Conservation (phyloP, 2,113 vertebrate genomes). For the Apodemus sylvaticus region DNA sequence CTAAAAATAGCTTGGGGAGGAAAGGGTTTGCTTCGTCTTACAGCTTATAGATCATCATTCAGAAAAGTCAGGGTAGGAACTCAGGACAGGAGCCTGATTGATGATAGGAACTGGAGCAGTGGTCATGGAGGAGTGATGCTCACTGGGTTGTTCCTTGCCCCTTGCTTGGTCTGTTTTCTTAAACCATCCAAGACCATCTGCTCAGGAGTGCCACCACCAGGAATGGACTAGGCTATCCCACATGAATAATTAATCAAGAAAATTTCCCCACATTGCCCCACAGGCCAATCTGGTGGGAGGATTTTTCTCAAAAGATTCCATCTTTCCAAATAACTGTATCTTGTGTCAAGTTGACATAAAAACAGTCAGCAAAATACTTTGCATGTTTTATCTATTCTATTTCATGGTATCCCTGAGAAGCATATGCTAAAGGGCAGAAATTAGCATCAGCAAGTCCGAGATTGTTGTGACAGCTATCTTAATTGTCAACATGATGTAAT, state of each 20-base stretch:
- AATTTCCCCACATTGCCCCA: background rate
- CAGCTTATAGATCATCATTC: background rate
- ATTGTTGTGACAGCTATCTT: background rate
- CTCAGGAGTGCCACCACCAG: background rate
- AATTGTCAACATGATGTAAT: background rate
- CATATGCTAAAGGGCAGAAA: slow-evolving; percentile 16
- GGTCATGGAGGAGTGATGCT: background rate
- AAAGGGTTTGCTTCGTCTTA: too few relatives aligned
- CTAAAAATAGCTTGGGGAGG: background rate
- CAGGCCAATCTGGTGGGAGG: background rate
- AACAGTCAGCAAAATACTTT: background rate
- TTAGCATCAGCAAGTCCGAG: background rate
- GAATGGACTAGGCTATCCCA: background rate
- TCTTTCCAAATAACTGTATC: background rate
- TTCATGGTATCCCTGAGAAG: background rate
- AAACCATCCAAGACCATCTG: background rate
- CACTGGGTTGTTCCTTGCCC: background rate
- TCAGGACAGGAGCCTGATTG: background rate
- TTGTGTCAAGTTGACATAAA: background rate
- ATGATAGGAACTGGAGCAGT: background rate
- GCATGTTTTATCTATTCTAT: background rate
- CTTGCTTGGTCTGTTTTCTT: background rate
- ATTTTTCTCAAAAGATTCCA: background rate
- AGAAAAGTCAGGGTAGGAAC: background rate
- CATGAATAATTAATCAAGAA: background rate